Base-by-base conservation (phyloP, 1,140 invertebrate species). In the Agrypnia vestita region DNA sequence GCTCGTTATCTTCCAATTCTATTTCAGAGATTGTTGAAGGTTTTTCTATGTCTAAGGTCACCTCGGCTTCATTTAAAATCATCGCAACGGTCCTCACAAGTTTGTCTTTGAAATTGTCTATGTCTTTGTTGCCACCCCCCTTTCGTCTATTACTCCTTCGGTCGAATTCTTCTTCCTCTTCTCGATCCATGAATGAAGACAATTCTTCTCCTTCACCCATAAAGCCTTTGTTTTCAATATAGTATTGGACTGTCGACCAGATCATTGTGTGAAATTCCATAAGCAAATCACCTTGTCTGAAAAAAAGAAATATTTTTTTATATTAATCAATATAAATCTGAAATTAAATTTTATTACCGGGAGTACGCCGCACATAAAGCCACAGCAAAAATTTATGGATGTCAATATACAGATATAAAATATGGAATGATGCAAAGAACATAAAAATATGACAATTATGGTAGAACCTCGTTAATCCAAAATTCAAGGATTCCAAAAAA, bases 191-290 rank as follows among this genome's bases (percentile, higher is more conserved):
- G 19, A 17, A 15, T 8, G 64, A 49, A 12, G 11, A 67, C 10
- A 35, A 35, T 64, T 4, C 12, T 61, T 61, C 12, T 62, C 25
- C 6, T 35, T 35, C 67, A 3, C 44, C 76, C 25, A 53, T 19
- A 15, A 80, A 83, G 1, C 82, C 80, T 81, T 90, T 84, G 21
- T 89, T 88, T 62, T 90, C 85, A 17, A 92, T 87, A 81, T 90
- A 88, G 82, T 90, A 92, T 4, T 90, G 71, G 7, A 91, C 86
- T n/a, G 91, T 83, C 3, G 81, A 83, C 90, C 91, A 91, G 15
- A 92, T 83, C 79, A 89, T 86, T 76, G 89, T 85, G 35, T 90
- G 87, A 3, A 90, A 86, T 76, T 87, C 83, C 9, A 91, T 51
- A 7, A 93, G 78, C 0, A 84, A n/a, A 4, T 87, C 80, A 3